Percentiles rank a stretch among this genome's conserved stretches.
Conservation (phyloP, 2,797 vertebrate species). For the Molossus alvarezi region DNA sequence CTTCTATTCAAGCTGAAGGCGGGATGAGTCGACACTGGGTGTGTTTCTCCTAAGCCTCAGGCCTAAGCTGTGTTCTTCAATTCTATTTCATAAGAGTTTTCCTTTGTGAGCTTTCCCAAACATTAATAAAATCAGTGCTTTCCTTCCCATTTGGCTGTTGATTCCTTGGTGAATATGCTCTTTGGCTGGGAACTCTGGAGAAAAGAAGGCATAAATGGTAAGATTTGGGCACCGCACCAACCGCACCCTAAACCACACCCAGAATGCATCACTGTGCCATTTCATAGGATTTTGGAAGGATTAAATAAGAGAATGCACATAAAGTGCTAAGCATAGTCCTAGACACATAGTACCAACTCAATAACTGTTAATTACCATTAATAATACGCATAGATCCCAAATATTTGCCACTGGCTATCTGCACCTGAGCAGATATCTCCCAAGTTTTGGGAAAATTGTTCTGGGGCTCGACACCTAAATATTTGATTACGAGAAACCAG, state of each 20-base stretch:
- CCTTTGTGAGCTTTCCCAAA: slow-evolving; percentile 40
- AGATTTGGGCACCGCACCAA: slow-evolving; percentile 13
- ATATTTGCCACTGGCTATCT: slow-evolving; percentile 24
- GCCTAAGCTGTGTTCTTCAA: neutral
- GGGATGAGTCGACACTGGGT: neutral
- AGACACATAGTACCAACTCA: slow-evolving; percentile 50
- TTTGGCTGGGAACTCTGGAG: slow-evolving; percentile 59
- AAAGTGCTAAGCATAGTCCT: slow-evolving; percentile 43
- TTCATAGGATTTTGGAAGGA: slow-evolving; percentile 61
- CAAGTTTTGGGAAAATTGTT: neutral
- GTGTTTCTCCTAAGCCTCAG: slow-evolving; percentile 63
- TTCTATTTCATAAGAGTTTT: slow-evolving; percentile 36
- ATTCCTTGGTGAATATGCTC: slow-evolving; percentile 54
- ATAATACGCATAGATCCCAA: neutral
- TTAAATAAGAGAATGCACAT: slow-evolving; percentile 64
- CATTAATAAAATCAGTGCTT: slow-evolving; percentile 70
- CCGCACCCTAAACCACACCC: slow-evolving; percentile 64
- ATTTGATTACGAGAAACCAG: neutral
- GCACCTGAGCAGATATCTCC: neutral
- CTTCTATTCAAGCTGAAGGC: neutral
- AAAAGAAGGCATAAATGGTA: slow-evolving; percentile 51
- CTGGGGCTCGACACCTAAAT: neutral
- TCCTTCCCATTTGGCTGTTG: slow-evolving; percentile 60
- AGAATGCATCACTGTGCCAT: slow-evolving; percentile 50
- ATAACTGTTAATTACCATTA: slow-evolving; percentile 56